Evolutionary conservation across 1,140 invertebrate species (phyloP).

Genomic region (Andrena cerasifolii): DNA sequence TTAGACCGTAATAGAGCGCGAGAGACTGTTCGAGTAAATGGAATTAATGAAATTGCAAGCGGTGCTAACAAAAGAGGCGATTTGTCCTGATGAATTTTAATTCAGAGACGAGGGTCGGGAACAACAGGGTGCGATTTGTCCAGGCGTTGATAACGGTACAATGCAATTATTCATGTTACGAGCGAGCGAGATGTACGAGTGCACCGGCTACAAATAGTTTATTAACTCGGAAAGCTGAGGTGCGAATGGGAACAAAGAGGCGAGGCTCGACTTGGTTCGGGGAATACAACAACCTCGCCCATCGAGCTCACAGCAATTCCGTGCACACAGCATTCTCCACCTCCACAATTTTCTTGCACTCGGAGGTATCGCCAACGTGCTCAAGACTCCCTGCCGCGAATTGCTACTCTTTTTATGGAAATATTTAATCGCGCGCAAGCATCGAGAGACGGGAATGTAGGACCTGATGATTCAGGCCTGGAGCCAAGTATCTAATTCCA

Average conservation of each 20-base stretch:
- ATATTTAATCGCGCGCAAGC: background rate
- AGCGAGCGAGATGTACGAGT: constrained; percentile 2
- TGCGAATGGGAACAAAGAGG: constrained; percentile 14
- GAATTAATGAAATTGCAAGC: too few relatives aligned
- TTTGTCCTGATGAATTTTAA: constrained; percentile 7
- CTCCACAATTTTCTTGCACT: background rate
- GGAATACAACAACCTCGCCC: background rate
- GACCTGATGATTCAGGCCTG: too few relatives aligned
- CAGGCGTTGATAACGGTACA: background rate
- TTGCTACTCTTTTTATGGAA: background rate
- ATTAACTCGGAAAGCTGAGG: constrained; percentile 11
- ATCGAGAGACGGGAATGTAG: too few relatives aligned
- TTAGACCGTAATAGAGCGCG: too few relatives aligned
- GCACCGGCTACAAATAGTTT: constrained; percentile 11
- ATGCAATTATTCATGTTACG: constrained; percentile 20
- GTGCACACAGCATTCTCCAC: background rate
- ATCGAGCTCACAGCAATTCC: background rate
- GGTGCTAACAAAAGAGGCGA: background rate
- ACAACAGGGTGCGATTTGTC: background rate
- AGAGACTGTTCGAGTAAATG: too few relatives aligned
- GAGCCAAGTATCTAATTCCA: too few relatives aligned
- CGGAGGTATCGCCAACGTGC: background rate
- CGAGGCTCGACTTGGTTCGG: background rate
- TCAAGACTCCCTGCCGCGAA: background rate
- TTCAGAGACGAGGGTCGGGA: background rate